Evolutionary conservation across 2,888 invertebrate species (phyloP).

Genomic region (Caenorhabditis uteleia): DNA sequence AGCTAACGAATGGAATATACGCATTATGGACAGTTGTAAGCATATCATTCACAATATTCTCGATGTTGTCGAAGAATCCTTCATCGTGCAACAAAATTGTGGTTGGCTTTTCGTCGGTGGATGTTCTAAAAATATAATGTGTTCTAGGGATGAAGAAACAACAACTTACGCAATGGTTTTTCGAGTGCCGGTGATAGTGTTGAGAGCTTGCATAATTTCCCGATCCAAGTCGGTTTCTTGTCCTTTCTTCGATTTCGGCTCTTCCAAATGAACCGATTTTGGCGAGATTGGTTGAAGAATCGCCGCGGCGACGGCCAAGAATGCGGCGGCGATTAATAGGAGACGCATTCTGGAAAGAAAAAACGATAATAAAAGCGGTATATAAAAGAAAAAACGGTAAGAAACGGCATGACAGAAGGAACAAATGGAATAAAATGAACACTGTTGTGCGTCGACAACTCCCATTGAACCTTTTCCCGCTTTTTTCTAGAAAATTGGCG

Average conservation of each 20-base stretch:
- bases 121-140: conserved; percentile 7
- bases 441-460: no score
- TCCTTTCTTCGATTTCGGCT: conserved; percentile 12
- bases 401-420: no score
- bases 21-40: conserved; percentile 14
- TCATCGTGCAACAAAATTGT: conserved; percentile 1
- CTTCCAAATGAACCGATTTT: conserved; percentile 15
- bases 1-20: conserved; percentile 17
- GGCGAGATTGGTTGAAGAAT: no score
- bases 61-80: conserved; percentile 15
- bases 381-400: no score
- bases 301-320: not conserved
- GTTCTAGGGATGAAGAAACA: not conserved
- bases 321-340: not conserved
- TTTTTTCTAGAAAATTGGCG: no score
- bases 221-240: conserved; percentile 16
- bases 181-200: conserved; percentile 13
- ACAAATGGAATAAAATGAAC: no score
- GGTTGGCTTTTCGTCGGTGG: no score
- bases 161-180: conserved; percentile 11
- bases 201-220: conserved; percentile 22
- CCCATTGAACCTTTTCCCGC: no score
- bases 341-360: no score
- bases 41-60: conserved; percentile 17
- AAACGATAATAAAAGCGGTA: no score